Evolutionary conservation across 2,797 vertebrate genomes (phyloP).

Genomic region (Sebastes steindachneri): DNA sequence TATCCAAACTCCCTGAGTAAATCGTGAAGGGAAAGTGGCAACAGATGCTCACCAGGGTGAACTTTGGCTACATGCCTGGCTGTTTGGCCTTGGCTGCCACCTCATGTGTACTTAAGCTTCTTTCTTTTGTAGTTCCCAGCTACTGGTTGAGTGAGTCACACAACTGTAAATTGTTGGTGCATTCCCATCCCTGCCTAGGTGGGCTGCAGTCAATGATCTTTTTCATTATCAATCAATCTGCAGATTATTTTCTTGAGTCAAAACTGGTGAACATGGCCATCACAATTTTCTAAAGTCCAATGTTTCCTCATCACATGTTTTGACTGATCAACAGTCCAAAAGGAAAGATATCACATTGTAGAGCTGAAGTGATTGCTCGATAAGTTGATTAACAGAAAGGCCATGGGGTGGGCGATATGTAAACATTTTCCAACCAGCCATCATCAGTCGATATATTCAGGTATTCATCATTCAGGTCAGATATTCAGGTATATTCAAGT

Average conservation of each 20-base stretch:
- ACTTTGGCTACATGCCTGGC: slow-evolving; percentile 6
- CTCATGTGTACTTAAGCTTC: slow-evolving; percentile 22
- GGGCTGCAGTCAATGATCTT: neutral
- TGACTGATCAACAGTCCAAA: neutral
- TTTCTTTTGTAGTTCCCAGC: neutral
- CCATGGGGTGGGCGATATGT: too few species aligned
- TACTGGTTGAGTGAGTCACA: neutral
- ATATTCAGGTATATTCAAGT: fast-evolving
- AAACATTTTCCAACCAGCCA: too few species aligned
- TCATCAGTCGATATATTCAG: too few species aligned
- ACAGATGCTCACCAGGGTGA: slow-evolving; percentile 21
- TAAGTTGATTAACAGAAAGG: neutral
- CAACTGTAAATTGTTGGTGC: neutral
- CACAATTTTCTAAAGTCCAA: neutral
- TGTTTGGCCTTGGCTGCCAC: slow-evolving; percentile 17
- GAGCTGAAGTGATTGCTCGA: neutral
- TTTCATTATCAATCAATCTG: neutral
- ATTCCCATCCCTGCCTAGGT: neutral
- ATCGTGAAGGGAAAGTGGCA: slow-evolving; percentile 5
- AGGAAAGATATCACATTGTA: neutral
- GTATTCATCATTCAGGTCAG: too few species aligned
- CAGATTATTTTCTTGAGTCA: neutral
- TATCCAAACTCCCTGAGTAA: neutral
- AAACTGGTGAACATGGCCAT: neutral
- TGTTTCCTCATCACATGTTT: neutral